These are phyloP conservation scores for Sisor rabdophorus DNA, from an alignment of 2,113 vertebrate species.

Conservation along the genomic window DNA sequence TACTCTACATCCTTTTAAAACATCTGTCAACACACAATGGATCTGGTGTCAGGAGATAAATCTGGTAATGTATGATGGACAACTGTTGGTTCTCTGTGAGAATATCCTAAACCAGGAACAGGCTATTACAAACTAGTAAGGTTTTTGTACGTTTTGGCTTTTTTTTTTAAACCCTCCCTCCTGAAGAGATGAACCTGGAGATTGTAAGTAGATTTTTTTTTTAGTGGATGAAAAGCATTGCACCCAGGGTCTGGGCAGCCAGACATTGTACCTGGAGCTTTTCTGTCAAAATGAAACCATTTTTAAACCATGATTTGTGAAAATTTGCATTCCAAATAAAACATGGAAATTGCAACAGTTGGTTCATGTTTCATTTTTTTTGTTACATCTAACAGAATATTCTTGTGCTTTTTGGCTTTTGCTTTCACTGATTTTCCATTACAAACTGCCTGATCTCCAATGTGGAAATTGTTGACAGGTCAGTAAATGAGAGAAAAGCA, in stretches of 20 bases:
- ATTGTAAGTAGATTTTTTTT: slow-evolving; percentile 48
- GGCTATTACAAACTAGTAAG: not conserved
- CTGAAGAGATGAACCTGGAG: slow-evolving; percentile 30
- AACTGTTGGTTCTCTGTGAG: not conserved
- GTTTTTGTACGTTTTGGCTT: not conserved
- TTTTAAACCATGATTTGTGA: slow-evolving; percentile 11
- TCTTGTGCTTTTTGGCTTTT: not conserved
- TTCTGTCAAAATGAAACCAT: slow-evolving; percentile 68
- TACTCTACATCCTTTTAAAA: not conserved
- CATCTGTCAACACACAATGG: not conserved
- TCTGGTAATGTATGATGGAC: slow-evolving; percentile 1
- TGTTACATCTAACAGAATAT: not conserved
- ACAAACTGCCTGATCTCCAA: not conserved
- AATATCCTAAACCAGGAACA: slow-evolving; percentile 10
- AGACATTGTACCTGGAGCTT: slow-evolving; percentile 92
- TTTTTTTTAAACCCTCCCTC: not conserved
- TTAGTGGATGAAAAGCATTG: slow-evolving; percentile 74
- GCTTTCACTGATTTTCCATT: not conserved
- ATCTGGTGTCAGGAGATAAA: slow-evolving; percentile 1
- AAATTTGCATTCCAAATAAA: not conserved
- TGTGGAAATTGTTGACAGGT: not conserved
- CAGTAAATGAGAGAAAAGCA: not conserved
- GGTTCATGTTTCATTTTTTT: not conserved
- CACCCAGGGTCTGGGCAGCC: slow-evolving; percentile 85
- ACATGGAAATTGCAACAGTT: not conserved